Percentiles rank a stretch among this genome's conserved stretches.
Conservation (phyloP, 2,113 vertebrate genomes). For the Aptenodytes forsteri region DNA sequence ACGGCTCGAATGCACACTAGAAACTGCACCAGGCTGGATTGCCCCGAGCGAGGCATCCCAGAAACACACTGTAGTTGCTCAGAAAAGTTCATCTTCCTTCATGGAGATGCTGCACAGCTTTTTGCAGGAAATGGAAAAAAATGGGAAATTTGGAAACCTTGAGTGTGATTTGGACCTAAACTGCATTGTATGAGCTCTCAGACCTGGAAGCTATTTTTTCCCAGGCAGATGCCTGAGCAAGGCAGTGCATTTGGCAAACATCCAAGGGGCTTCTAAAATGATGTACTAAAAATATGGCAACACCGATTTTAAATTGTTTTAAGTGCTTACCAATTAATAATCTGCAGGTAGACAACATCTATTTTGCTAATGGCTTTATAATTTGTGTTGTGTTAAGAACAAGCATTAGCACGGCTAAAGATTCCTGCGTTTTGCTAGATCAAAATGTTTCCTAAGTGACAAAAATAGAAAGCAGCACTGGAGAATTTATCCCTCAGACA, state of each 20-base stretch:
- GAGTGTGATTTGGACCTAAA: neutral
- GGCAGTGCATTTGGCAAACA: neutral
- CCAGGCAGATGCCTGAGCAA: neutral
- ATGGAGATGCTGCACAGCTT: neutral
- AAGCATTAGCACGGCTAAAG: neutral
- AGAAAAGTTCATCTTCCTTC: neutral
- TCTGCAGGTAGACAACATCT: neutral
- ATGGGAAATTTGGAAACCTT: neutral
- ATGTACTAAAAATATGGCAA: neutral
- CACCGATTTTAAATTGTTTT: neutral
- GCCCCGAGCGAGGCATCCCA: fast-evolving
- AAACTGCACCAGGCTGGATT: neutral
- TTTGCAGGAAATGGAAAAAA: neutral
- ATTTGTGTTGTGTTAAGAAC: neutral
- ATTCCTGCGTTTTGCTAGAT: neutral
- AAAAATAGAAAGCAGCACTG: neutral
- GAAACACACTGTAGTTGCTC: neutral
- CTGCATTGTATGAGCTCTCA: neutral
- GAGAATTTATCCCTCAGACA: too few species aligned
- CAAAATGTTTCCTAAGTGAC: neutral
- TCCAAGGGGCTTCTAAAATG: neutral
- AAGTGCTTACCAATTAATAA: neutral
- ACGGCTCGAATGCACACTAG: fast-evolving
- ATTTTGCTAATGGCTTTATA: neutral
- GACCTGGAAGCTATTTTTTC: neutral